These are phyloP conservation scores for Pristionchus entomophagus DNA, from an alignment of 2,888 invertebrate species.

Conservation along the genomic window DNA sequence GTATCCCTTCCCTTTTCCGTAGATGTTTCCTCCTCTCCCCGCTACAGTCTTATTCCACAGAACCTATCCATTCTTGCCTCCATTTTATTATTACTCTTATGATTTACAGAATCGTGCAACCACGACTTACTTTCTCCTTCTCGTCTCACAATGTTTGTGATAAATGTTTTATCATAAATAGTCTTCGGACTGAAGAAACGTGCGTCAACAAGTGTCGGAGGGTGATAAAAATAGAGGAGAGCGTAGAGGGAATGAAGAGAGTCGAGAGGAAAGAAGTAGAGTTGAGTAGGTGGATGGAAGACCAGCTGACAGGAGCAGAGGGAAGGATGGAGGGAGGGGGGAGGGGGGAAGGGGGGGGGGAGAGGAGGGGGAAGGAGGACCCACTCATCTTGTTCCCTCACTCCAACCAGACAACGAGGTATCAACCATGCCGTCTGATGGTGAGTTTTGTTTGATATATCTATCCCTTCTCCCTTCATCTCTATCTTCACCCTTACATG, in stretches of 20 bases:
- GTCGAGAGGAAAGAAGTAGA: background rate
- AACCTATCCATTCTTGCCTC: background rate
- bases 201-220: background rate
- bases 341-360: background rate
- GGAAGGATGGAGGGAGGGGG: background rate
- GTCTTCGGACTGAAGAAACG: background rate
- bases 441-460: slow-evolving; percentile 3
- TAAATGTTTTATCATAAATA: background rate
- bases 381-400: too few species aligned
- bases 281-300: slow-evolving; percentile 33
- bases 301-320: background rate
- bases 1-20: background rate
- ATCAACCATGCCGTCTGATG: slow-evolving; percentile 2
- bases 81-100: background rate
- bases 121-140: slow-evolving; percentile 4
- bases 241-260: background rate
- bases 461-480: too few species aligned
- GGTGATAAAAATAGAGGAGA: slow-evolving; percentile 19
- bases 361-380: background rate
- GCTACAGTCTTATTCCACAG: background rate
- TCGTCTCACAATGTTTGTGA: background rate
- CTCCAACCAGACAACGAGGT: background rate
- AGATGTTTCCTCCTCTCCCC: background rate
- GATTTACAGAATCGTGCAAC: background rate
- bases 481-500: background rate